Evolutionary conservation across 1,140 invertebrate species (phyloP).

Genomic region (Physella acuta): DNA sequence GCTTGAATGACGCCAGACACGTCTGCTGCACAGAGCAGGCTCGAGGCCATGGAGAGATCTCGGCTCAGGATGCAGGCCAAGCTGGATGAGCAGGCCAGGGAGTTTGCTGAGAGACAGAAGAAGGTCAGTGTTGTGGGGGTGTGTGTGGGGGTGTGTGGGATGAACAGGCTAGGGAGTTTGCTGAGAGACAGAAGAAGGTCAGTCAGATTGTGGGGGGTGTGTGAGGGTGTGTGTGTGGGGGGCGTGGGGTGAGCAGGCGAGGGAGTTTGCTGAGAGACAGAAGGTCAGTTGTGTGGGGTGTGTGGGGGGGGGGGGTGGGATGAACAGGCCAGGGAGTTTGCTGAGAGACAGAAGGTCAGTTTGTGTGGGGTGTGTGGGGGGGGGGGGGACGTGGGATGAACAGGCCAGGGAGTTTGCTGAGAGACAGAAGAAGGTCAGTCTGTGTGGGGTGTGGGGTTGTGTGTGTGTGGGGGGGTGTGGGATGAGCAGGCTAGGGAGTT

Average conservation of each 20-base stretch:
- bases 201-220: background rate
- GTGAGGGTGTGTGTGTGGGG: background rate
- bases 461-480: slow-evolving; percentile 11
- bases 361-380: background rate
- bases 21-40: slow-evolving; percentile 30
- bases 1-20: slow-evolving; percentile 31
- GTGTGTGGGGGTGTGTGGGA: slow-evolving; percentile 31
- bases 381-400: slow-evolving; percentile 17
- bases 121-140: slow-evolving; percentile 10
- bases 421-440: slow-evolving; percentile 32
- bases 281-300: background rate
- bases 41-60: slow-evolving; percentile 44
- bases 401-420: slow-evolving; percentile 36
- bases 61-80: slow-evolving; percentile 40
- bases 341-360: background rate
- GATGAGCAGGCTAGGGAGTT: slow-evolving; percentile 37
- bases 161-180: slow-evolving; percentile 34
- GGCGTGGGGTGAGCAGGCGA: background rate
- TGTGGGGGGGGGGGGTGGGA: background rate
- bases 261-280: background rate
- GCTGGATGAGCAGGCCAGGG: slow-evolving; percentile 38
- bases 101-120: slow-evolving; percentile 35
- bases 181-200: slow-evolving; percentile 35
- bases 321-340: background rate
- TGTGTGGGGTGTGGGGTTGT: background rate